Evolutionary conservation across 2,888 invertebrate species (phyloP).

Genomic region (Deilephila porcellus): DNA sequence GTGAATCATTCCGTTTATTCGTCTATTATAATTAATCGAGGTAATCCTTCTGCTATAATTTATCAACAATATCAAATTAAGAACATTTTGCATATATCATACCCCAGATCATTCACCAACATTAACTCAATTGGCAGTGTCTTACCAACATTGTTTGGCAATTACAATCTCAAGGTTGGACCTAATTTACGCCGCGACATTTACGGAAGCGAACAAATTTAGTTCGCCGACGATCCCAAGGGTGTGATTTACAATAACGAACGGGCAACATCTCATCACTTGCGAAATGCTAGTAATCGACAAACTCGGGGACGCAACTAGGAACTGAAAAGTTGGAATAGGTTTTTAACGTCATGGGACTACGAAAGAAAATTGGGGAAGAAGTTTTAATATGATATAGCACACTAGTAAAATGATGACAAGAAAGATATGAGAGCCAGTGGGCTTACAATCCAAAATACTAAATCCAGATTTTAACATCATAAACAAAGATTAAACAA

Average conservation of each 20-base stretch:
- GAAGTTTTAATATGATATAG: too few species aligned
- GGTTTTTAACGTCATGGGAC: too few species aligned
- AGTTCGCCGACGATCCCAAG: conserved; percentile 4
- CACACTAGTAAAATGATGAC: too few species aligned
- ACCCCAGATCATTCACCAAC: background rate
- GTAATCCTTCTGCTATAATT: too few species aligned
- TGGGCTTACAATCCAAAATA: too few species aligned
- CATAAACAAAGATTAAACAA: background rate
- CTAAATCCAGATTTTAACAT: too few species aligned
- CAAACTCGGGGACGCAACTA: background rate
- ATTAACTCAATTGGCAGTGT: background rate
- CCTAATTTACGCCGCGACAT: background rate
- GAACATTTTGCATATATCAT: too few species aligned
- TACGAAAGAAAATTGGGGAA: too few species aligned
- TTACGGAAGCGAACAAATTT: conserved; percentile 24
- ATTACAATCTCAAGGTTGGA: conserved; percentile 7
- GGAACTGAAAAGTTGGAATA: background rate
- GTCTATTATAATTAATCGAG: too few species aligned
- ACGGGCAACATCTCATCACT: background rate
- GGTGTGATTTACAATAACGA: conserved; percentile 24
- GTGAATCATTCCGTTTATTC: too few species aligned
- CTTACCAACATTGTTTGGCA: conserved; percentile 21
- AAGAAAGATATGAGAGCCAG: too few species aligned
- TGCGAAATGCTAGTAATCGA: background rate
- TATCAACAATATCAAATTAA: too few species aligned